Base-by-base conservation (phyloP, 1,140 invertebrate species). In the Dendroctonus valens region DNA sequence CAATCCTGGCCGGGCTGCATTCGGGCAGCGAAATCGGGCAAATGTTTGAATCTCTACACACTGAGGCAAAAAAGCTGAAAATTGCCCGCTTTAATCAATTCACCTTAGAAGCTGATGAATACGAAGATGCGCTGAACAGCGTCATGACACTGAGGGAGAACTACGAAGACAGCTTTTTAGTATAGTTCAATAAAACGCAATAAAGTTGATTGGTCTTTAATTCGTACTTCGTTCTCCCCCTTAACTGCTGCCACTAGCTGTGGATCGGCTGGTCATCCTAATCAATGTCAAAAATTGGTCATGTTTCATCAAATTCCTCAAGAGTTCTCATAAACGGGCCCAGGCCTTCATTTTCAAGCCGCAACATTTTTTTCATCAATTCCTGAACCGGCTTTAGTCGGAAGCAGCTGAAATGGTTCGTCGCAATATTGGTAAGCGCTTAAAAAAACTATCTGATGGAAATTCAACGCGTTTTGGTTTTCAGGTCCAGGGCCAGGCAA, bases 131-230 rank as follows among this genome's bases (percentile, higher is more conserved):
- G 59, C 73, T 91, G 12, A 81, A 90, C 74, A 83, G 83, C 73
- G 72, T 92, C 38, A 75, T 87, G 38, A 83, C 87, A 69, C 84
- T 87, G 55, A 86, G 87, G 73, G 87, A 89, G 73, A 85, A 86
- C 70, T 92, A 91, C 76, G 84, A 88, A 79, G 88, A 91, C 75
- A 81, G 83, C 72, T 76, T 76, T 69, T 66, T 74, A 39, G 54
- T 77, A 26, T 78, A 75, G 26, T 26, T 26, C 26, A 26, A n/a
- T n/a, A n/a, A 1, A 26, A 3, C 26, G 1, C 26, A 26, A 26
- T 26, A 26, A 26, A 26, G 26, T 26, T 26, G 1, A 3, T 3
- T 26, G 1, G 1, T 26, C 26, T 26, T 2, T 3, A 26, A 26
- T 26, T 2, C 26, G 26, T 2, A 3, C 3, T 26, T 26, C 26